Evolutionary conservation across 2,797 vertebrate genomes (phyloP), one percentile per base, ranked within the genome.

Genomic region (Pseudochromis fuscus): DNA sequence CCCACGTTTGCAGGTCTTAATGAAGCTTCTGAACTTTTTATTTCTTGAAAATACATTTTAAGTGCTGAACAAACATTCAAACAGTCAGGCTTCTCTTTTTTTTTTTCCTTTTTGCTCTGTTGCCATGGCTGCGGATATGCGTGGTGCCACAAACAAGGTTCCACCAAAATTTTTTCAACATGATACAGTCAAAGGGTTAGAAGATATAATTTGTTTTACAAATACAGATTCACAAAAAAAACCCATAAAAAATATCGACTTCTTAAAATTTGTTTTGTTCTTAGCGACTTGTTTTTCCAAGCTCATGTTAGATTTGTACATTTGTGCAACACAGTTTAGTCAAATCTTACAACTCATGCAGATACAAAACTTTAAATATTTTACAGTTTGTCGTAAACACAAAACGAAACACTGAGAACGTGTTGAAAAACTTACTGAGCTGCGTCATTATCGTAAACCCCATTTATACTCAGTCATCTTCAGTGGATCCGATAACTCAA

Each of bases 11-110:
- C 9, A 7, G 25, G 11, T 38, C 51, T 40, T 10, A 35, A 57
- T 9, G 27, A 50, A 63, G 7, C 50, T 55, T 59, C 19, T 49
- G 4, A 56, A 19, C 33, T 24, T 53, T 18, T 3, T 9, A 21
- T 38, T 58, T 60, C 50, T 58, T 12, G 1, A 16, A n/a, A 8
- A 23, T 21, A 68, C 12, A 55, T 70, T 76, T 73, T 44, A 74
- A 80, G 71, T 81, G 82, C 80, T 67, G 71, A 49, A 79, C 28
- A 49, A 16, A 82, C 65, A 69, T 72, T 72, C 52, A 67, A 13
- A 64, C 53, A 38, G 21, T 51, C 44, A 67, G 24, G 42, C 16
- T 66, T 72, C 24, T 38, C 21, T 23, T 45, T 31, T 12, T n/a
- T 2, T 3, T 27, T 18, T 46, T 2, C 3, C 28, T 61, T 23